phyloP scores from a whole-genome alignment of 2,113 vertebrate genomes.

The Neolamprologus longior region DNA sequence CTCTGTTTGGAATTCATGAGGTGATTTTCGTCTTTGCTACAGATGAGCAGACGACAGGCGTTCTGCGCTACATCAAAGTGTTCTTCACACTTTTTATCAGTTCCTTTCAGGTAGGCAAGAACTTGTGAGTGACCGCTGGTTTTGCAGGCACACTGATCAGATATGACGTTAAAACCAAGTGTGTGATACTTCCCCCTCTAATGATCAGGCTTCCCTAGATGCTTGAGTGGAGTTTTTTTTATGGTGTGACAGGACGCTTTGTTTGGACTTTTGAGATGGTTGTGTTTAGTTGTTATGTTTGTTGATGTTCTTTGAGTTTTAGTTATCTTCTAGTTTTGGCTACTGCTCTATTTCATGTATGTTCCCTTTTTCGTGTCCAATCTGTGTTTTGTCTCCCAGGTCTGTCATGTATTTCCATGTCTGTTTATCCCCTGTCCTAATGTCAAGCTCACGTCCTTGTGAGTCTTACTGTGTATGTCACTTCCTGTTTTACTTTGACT shows the following conservation, averaged over 20 bases:
- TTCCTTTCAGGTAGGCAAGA: constrained; percentile 76
- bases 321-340: background rate
- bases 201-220: background rate
- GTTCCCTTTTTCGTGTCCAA: background rate
- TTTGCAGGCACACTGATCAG: background rate
- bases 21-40: constrained; percentile 78
- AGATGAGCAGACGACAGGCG: constrained; percentile 75
- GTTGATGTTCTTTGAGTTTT: background rate
- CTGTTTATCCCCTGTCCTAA: background rate
- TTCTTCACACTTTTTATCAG: constrained; percentile 80
- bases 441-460: background rate
- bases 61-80: constrained; percentile 76
- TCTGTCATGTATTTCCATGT: background rate
- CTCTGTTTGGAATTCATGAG: constrained; percentile 80
- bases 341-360: background rate
- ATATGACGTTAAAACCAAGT: accelerated
- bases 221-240: background rate
- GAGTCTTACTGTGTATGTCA: background rate
- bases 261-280: background rate
- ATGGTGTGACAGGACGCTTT: background rate
- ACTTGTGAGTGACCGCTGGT: background rate
- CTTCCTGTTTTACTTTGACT: background rate
- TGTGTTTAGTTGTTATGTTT: background rate
- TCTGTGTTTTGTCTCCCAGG: background rate
- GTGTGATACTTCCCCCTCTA: background rate